phyloP scores from a whole-genome alignment of 1,140 invertebrate species.

The Drosophila ambigua region DNA sequence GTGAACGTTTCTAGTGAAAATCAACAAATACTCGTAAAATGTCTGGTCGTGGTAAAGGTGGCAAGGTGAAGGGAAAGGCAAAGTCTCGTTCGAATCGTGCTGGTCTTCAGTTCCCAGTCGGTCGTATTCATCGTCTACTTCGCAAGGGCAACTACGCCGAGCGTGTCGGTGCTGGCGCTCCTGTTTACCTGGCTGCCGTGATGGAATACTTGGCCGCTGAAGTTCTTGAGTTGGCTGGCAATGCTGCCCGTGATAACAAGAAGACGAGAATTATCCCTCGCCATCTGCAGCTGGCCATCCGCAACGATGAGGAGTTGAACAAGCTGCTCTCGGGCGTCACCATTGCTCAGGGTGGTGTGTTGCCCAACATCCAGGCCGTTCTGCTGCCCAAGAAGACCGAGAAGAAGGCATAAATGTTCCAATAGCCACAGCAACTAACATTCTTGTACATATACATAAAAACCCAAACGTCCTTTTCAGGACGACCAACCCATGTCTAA shows the following conservation, averaged over 20 bases:
- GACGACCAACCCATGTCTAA: constrained; percentile 36
- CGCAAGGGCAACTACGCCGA: constrained; percentile 90
- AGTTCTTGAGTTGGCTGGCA: constrained; percentile 91
- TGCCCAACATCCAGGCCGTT: constrained; percentile 91
- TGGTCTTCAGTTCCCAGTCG: constrained; percentile 89
- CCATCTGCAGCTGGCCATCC: constrained; percentile 92
- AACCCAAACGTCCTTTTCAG: constrained; percentile 57
- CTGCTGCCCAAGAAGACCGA: constrained; percentile 86
- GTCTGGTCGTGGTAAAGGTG: constrained; percentile 87
- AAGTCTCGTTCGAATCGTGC: constrained; percentile 87
- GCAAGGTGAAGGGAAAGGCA: constrained; percentile 87
- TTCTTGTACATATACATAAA: no score
- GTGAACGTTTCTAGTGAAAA: constrained; percentile 20
- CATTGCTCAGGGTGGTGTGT: constrained; percentile 92
- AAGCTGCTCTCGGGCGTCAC: constrained; percentile 91
- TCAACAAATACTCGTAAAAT: constrained; percentile 70
- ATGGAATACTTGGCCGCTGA: constrained; percentile 88
- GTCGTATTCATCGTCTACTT: constrained; percentile 88
- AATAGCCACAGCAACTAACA: no score
- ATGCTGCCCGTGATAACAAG: constrained; percentile 89
- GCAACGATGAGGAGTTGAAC: constrained; percentile 94
- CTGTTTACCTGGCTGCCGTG: constrained; percentile 89
- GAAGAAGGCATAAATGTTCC: constrained; percentile 71
- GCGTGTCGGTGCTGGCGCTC: constrained; percentile 88
- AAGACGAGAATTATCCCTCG: constrained; percentile 90